Evolutionary conservation across 1,140 invertebrate genomes (phyloP).

Genomic region (Holcopasites calliopsidis): DNA sequence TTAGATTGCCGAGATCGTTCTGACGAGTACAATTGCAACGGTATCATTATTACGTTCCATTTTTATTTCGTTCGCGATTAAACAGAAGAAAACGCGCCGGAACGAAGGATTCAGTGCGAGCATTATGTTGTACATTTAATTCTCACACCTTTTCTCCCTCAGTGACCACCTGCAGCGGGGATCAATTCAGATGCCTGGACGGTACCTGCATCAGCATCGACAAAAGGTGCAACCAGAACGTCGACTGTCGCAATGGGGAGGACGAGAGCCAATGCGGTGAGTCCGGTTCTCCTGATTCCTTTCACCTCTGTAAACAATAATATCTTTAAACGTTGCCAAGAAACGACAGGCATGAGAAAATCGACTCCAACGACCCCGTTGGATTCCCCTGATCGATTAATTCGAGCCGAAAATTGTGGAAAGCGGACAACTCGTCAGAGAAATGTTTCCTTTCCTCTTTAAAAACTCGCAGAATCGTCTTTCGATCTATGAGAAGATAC

Average conservation of each 20-base stretch:
- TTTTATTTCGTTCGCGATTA: slow-evolving; percentile 3
- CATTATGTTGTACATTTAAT: no score
- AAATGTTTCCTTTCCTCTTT: no score
- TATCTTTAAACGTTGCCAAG: background rate
- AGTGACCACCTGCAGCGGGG: slow-evolving; percentile 77
- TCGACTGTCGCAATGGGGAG: slow-evolving; percentile 83
- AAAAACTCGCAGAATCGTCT: no score
- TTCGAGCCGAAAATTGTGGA: no score
- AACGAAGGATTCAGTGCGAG: no score
- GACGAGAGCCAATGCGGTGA: slow-evolving; percentile 84
- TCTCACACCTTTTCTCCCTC: no score
- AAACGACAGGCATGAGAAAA: background rate
- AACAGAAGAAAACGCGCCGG: no score
- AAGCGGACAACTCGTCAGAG: no score
- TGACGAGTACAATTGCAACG: slow-evolving; percentile 87
- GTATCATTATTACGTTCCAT: slow-evolving; percentile 57
- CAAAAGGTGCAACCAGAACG: slow-evolving; percentile 83
- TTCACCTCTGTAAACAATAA: background rate
- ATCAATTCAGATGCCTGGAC: slow-evolving; percentile 81
- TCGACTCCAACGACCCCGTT: background rate
- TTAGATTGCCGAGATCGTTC: slow-evolving; percentile 83
- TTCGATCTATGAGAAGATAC: no score
- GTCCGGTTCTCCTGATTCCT: slow-evolving; percentile 52
- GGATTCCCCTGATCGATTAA: background rate
- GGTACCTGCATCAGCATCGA: slow-evolving; percentile 85